Base-by-base conservation (phyloP, 1,140 invertebrate species). In the Polyergus mexicanus region DNA sequence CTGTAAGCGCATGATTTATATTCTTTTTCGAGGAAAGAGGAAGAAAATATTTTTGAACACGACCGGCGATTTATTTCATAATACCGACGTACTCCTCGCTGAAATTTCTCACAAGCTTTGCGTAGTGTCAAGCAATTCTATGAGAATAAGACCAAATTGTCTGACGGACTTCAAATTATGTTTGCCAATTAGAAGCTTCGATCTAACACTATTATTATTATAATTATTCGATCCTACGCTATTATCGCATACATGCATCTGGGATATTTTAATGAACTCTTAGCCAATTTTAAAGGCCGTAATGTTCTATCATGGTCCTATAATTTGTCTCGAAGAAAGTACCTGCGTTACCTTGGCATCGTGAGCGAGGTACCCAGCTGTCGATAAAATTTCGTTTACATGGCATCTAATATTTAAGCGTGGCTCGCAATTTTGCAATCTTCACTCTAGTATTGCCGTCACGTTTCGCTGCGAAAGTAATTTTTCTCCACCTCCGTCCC, bases 391-490 rank as follows among this genome's bases (percentile, higher is more conserved):
- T 58, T 38, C 44, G 60, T 47, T 83, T 74, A 83, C 78, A 83
- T 60, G 78, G 78, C 78, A 22, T 83, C 25, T 83, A 76, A 90
- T 90, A 91, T 91, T 91, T 90, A 91, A 90, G 90, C 89, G 65
- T 63, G 90, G 35, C 75, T 58, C 51, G 85, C 85, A 89, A 89
- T 92, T 92, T 90, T 81, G 68, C 77, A 86, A 89, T 88, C 86
- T 86, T 86, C 83, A 66, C 66, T 87, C 87, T 54, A 68, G 84
- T 84, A 92, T 91, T 90, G 88, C 75, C 65, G 77, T 92, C 91
- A 92, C 91, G 91, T 91, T 78, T 56, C 66, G 63, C 76, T 71
- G 58, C 63, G 63, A 87, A 89, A 87, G 90, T 91, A 90, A 92
- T 91, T 92, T 92, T 91, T 90, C 89, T 90, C 74, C 60, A 19